Evolutionary conservation across 35 echinoderm and acorn worm genomes (phyloP).

Genomic region (Patiria miniata): DNA sequence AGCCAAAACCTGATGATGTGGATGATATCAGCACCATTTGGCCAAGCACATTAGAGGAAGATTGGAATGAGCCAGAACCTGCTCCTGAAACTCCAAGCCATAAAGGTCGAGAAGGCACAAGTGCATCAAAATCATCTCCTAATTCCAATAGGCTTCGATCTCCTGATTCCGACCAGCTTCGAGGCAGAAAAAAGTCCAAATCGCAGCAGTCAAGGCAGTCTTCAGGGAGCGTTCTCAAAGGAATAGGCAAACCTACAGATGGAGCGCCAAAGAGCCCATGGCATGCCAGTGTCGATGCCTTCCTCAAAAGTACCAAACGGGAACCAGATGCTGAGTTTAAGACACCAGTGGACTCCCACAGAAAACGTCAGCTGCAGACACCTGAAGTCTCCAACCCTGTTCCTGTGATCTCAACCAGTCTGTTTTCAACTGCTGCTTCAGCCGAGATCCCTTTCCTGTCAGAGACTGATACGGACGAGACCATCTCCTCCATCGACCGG

Average conservation of each 20-base stretch:
- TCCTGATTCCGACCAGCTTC: not conserved
- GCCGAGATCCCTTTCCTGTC: not conserved
- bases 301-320: not conserved
- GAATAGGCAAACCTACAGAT: too few relatives aligned
- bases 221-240: too few relatives aligned
- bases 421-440: not conserved
- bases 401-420: not conserved
- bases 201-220: too few relatives aligned
- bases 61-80: not conserved
- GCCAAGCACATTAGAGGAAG: not conserved
- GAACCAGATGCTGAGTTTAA: not conserved
- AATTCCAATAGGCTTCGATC: not conserved
- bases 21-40: not conserved
- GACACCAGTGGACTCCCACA: not conserved
- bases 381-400: not conserved
- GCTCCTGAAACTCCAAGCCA: not conserved
- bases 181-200: not conserved
- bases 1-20: not conserved
- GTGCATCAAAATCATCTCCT: not conserved
- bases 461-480: not conserved
- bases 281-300: slow-evolving; percentile 4
- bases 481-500: slow-evolving; percentile 4
- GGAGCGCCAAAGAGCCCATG: not conserved
- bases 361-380: not conserved
- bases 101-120: not conserved